A percentile compares a stretch with the other conserved stretches of the same genome.
Evolutionary conservation across 2,797 vertebrate species (phyloP).

Genomic region (Gorsachius magnificus): DNA sequence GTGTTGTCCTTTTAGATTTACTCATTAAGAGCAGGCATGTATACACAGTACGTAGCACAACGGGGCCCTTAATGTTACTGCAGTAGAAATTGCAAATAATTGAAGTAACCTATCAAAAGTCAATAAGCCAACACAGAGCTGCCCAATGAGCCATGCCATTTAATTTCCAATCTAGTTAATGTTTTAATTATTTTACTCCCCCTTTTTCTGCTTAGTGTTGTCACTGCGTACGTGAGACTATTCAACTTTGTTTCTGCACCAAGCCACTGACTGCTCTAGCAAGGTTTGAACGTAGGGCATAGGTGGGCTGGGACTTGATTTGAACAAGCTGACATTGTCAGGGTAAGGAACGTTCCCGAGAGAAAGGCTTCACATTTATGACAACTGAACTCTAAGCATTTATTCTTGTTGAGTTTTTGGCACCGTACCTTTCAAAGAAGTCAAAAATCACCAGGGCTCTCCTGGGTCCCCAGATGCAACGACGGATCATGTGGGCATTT

Average conservation of each 20-base stretch:
- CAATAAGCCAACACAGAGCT: conserved; percentile 9
- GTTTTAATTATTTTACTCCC: conserved; percentile 55
- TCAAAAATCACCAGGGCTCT: not conserved
- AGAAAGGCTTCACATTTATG: not conserved
- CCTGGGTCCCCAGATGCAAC: accelerated
- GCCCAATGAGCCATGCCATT: conserved; percentile 26
- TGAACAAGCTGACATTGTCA: not conserved
- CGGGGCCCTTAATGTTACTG: not conserved
- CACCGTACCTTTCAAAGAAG: not conserved
- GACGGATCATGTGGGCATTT: not conserved
- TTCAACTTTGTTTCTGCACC: not conserved
- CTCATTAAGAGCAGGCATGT: not conserved
- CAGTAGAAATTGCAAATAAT: not conserved
- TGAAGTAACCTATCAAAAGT: conserved; percentile 46
- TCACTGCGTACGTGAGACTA: not conserved
- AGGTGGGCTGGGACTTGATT: not conserved
- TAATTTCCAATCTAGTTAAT: conserved; percentile 56
- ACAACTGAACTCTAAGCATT: not conserved
- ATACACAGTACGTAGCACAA: not conserved
- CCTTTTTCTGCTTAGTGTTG: not conserved
- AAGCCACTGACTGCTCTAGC: not conserved
- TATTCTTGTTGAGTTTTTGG: not conserved
- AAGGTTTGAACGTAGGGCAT: not conserved
- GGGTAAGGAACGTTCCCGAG: not conserved
- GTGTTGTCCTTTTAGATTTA: conserved; percentile 29